phyloP scores from a whole-genome alignment of 2,888 invertebrate species.

The Phengaris arion region DNA sequence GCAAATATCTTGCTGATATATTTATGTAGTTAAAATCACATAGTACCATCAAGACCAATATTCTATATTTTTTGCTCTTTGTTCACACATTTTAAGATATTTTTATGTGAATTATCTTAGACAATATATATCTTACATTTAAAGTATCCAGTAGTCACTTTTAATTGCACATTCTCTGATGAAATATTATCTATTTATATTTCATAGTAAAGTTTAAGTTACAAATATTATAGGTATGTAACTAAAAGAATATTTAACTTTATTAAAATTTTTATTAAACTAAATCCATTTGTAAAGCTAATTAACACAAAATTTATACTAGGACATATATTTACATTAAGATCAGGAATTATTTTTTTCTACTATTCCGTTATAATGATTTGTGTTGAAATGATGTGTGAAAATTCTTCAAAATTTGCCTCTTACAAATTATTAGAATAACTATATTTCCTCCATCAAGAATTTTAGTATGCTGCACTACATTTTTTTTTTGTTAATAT shows the following conservation, averaged over 20 bases:
- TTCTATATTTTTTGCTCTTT: too few relatives aligned
- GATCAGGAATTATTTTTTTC: neutral
- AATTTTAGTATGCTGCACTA: constrained; percentile 4
- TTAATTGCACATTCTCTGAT: too few relatives aligned
- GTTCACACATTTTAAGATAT: too few relatives aligned
- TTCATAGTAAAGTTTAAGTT: too few relatives aligned
- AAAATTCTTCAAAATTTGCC: neutral
- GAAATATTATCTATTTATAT: too few relatives aligned
- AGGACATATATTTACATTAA: neutral
- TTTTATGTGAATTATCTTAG: too few relatives aligned
- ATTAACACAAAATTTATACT: neutral
- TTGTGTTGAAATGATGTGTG: too few relatives aligned
- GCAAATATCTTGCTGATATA: too few relatives aligned
- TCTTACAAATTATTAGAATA: neutral
- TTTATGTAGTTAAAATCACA: too few relatives aligned
- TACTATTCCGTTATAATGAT: neutral
- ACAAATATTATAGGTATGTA: neutral
- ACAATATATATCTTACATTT: too few relatives aligned
- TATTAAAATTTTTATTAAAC: neutral
- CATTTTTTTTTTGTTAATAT: neutral
- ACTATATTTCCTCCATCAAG: neutral
- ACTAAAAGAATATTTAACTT: neutral
- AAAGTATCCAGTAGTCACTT: too few relatives aligned
- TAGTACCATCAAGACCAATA: too few relatives aligned
- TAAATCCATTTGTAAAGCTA: neutral